Evolutionary conservation across 2,113 vertebrate genomes (phyloP), one percentile per base, ranked within the genome.

Genomic region (Tricholaema leucomelas): DNA sequence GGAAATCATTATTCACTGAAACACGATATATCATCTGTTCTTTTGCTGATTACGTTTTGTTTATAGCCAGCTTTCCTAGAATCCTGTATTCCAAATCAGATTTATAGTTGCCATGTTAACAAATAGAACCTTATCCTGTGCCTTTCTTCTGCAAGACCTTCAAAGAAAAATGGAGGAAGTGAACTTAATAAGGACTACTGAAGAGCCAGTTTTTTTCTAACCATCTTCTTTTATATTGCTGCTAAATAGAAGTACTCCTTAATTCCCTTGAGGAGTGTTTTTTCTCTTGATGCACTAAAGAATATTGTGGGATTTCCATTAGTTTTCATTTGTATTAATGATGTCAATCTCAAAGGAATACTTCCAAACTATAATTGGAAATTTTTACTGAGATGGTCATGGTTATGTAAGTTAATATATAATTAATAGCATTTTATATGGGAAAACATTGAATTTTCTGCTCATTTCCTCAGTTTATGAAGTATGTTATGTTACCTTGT

Each of bases 401-500:
- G 20, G n/a, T 85, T 94, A 82, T 76, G 24, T 76, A 89, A 82
- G 36, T 85, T 91, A 79, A 63, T 79, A 33, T 69, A 79, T 87
- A 33, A 44, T 88, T 92, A 84, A 36, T 69, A 82, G 19, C 78
- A 31, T 91, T 87, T 93, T 85, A 30, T 66, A 20, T 82, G 46
- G 50, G 52, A 69, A 87, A 93, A 67, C 33, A 87, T 82, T 91
- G 50, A 88, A 61, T 94, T 88, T 83, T 92, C 60, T 84, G 70
- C 65, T 95, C 8, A 33, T 95, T 91, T 93, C 63, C 64, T 86
- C 42, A 69, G 0, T 64, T 93, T 91, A 77, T 90, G 35, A 72
- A 73, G 85, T 90, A 63, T 84, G 25, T 76, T 35, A 38, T 50
- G 17, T 94, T 93, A n/a, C 33, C 30, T 80, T 88, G 48, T 30